phyloP scores from a whole-genome alignment of 2,888 invertebrate genomes.

The Hirtodrosophila duncani region DNA sequence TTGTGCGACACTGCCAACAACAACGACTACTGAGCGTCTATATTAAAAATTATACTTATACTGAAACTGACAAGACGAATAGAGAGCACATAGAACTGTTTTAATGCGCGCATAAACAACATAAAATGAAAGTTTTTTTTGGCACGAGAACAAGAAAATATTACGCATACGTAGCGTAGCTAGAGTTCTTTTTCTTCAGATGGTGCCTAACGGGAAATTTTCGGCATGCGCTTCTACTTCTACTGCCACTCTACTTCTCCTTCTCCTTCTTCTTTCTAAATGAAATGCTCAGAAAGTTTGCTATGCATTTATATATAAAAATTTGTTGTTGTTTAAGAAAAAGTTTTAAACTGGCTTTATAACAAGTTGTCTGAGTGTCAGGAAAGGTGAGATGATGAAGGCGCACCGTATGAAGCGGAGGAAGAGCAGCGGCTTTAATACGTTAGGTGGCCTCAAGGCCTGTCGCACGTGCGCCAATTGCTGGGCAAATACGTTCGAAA shows the following conservation, averaged over 20 bases:
- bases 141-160: conserved; percentile 25
- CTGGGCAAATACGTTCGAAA: conserved; percentile 25
- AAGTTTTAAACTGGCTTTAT: conserved; percentile 38
- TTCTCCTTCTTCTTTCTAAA: not conserved
- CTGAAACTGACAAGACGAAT: conserved; percentile 15
- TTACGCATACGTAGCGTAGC: conserved; percentile 37
- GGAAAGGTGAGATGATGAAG: too few species aligned
- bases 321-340: conserved; percentile 11
- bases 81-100: not conserved
- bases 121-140: conserved; percentile 35
- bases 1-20: conserved; percentile 14
- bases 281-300: conserved; percentile 36
- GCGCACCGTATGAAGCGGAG: too few species aligned
- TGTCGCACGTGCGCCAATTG: conserved; percentile 33
- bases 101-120: conserved; percentile 8
- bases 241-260: not conserved
- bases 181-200: not conserved
- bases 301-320: conserved; percentile 6
- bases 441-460: conserved; percentile 20
- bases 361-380: conserved; percentile 18
- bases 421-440: conserved; percentile 1
- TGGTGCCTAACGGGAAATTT: not conserved
- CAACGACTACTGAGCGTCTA: conserved; percentile 15
- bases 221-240: not conserved
- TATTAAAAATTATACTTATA: conserved; percentile 19